Evolutionary conservation across 30 jellyfish, hydroid and myxozoan species (phyloP).

Genomic region (Aurelia sp.): DNA sequence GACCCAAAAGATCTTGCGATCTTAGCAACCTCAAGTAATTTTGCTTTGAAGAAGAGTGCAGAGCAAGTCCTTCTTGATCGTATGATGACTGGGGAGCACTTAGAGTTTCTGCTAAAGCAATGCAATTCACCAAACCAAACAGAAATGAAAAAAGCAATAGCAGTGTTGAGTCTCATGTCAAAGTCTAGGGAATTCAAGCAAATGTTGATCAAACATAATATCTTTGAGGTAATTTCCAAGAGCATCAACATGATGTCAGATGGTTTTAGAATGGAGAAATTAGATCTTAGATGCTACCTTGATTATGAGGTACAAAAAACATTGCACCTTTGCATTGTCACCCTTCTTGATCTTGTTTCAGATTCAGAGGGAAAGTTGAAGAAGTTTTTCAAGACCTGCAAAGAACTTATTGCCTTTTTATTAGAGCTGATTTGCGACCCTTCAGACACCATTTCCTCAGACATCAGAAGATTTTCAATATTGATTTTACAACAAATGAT

Average conservation of each 20-base stretch:
- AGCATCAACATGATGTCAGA: constrained; percentile 63
- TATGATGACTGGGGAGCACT: constrained; percentile 42
- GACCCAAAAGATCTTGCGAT: constrained; percentile 57
- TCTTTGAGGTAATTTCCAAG: constrained; percentile 23
- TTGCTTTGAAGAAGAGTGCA: constrained; percentile 70
- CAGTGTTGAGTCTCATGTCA: constrained; percentile 60
- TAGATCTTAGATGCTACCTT: constrained; percentile 49
- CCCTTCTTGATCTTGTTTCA: constrained; percentile 60
- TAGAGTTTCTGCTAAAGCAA: constrained; percentile 31
- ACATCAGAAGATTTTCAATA: constrained; percentile 60
- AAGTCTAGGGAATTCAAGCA: constrained; percentile 58
- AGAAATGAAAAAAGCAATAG: constrained; percentile 58
- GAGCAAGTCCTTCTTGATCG: constrained; percentile 81
- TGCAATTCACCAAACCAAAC: constrained; percentile 35
- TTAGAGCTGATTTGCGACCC: constrained; percentile 76
- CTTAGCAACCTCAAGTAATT: constrained; percentile 56
- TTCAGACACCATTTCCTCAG: constrained; percentile 56
- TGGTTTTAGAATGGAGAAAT: constrained; percentile 49
- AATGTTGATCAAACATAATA: constrained; percentile 10
- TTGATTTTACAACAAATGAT: constrained; percentile 70
- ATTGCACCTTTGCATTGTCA: constrained; percentile 52
- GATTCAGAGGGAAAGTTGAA: constrained; percentile 32
- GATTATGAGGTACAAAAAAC: constrained; percentile 57
- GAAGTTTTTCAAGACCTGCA: constrained; percentile 46
- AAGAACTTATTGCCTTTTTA: constrained; percentile 53